Evolutionary conservation across 2,113 vertebrate genomes (phyloP), one percentile per base, ranked within the genome.

Genomic region (Erythrolamprus reginae): DNA sequence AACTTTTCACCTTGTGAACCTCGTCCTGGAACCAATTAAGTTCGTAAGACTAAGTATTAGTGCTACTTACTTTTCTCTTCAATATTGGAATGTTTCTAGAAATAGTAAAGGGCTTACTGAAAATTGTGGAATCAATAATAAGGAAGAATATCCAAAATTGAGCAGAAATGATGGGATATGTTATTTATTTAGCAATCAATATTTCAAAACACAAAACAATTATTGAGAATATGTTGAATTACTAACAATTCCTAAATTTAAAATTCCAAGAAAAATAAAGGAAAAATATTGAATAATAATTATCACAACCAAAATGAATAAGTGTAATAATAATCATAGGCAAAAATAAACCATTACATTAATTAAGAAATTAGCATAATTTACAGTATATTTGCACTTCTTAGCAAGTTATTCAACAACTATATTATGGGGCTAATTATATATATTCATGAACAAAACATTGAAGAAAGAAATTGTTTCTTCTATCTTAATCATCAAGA

Each of bases 361-460:
- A 97, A 97, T 97, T 96, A 96, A 94, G 95, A 95, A 96, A 96
- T 97, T 96, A 97, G 94, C 93, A 97, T 94, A 96, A 94, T 94
- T 96, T 96, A 96, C 26, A 61, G 10, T 61, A 61, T 95, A 97
- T 96, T 96, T 97, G 96, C 90, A 96, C 58, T 95, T 95, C 95
- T 93, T 95, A 93, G 97, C 95, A 96, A 96, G 91, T 92, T 92
- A 92, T 90, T 95, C 90, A 91, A 51, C 87, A 70, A 70, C 84
- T 93, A 92, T 93, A 92, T 94, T 96, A 96, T 94, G 94, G 96
- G 61, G 55, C 88, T 93, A 91, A 21, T 95, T 90, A 96, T 90
- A 93, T 93, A 94, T 58, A 95, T 95, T 82, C 85, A 93, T 94
- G 94, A 95, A 94, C 52, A 90, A 88, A 95, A 94, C 28, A 86